Evolutionary conservation across 2,113 vertebrate species (phyloP).

Genomic region (Morone saxatilis): DNA sequence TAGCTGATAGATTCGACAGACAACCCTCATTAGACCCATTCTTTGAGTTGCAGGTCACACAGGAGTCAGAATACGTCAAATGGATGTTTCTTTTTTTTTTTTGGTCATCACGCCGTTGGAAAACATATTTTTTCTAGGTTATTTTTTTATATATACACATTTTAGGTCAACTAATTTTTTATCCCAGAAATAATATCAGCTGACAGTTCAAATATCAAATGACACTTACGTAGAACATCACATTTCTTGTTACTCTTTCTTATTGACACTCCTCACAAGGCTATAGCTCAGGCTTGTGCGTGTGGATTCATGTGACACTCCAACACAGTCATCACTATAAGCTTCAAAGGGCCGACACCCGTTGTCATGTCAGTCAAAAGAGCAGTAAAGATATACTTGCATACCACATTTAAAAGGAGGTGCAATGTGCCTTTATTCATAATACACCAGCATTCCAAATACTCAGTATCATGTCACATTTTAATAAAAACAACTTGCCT

Average conservation of each 20-base stretch:
- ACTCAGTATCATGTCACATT: slow-evolving; percentile 19
- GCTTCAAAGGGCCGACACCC: slow-evolving; percentile 46
- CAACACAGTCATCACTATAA: slow-evolving; percentile 21
- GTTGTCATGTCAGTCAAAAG: slow-evolving; percentile 22
- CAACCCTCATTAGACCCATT: slow-evolving; percentile 47
- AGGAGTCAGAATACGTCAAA: slow-evolving; percentile 14
- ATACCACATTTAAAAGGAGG: slow-evolving; percentile 8
- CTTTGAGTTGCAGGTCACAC: slow-evolving; percentile 37
- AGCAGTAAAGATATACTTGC: slow-evolving; percentile 25
- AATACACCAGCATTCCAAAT: not conserved
- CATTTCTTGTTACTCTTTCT: slow-evolving; percentile 8
- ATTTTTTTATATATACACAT: not conserved
- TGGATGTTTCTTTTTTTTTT: slow-evolving; percentile 3
- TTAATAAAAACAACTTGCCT: slow-evolving; percentile 9
- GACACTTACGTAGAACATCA: slow-evolving; percentile 2
- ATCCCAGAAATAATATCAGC: not conserved
- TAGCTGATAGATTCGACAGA: slow-evolving; percentile 51
- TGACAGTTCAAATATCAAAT: slow-evolving; percentile 30
- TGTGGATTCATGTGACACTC: slow-evolving; percentile 27
- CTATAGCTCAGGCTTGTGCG: slow-evolving; percentile 10
- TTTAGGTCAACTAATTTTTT: not conserved
- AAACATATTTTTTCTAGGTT: not conserved
- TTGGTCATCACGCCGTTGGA: not conserved
- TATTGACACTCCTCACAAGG: slow-evolving; percentile 30
- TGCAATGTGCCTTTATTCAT: slow-evolving; percentile 17